Percentiles rank a stretch among this genome's conserved stretches.
Evolutionary conservation across 2,888 invertebrate genomes (phyloP).

Genomic region (Drosophila pegasa): DNA sequence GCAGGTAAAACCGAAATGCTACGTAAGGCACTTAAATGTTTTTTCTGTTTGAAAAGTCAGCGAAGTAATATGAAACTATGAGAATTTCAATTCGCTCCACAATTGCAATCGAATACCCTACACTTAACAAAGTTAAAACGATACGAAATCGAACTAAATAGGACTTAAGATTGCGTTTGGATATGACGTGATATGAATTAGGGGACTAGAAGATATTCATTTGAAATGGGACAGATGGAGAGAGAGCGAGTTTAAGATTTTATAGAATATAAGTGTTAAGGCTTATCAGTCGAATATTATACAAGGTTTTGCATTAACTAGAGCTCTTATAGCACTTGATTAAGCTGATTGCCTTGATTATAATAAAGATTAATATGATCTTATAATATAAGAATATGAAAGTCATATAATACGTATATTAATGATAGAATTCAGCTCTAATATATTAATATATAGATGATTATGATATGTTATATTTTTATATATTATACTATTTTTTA

Average conservation of each 20-base stretch:
- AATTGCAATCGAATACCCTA: constrained; percentile 41
- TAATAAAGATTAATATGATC: neutral
- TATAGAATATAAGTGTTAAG: neutral
- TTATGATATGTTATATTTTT: too few species aligned
- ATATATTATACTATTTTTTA: too few species aligned
- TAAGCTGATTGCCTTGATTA: too few species aligned
- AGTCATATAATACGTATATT: too few species aligned
- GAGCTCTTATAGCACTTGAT: too few species aligned
- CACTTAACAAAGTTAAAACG: constrained; percentile 4
- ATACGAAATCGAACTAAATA: neutral
- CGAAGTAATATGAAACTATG: constrained; percentile 60
- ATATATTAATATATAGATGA: too few species aligned
- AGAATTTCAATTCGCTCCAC: constrained; percentile 22
- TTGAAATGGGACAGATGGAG: neutral
- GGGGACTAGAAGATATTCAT: neutral
- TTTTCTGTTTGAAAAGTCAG: constrained; percentile 52
- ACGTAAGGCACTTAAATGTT: constrained; percentile 44
- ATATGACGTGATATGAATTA: neutral
- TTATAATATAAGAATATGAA: neutral
- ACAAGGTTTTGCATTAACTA: neutral
- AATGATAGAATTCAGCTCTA: too few species aligned
- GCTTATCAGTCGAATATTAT: neutral
- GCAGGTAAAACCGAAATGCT: constrained; percentile 59
- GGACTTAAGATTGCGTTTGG: neutral
- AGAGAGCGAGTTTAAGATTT: neutral